Evolutionary conservation across 2,113 vertebrate species (phyloP), one percentile per base, ranked within the genome.

Genomic region (Seriola dumerili): DNA sequence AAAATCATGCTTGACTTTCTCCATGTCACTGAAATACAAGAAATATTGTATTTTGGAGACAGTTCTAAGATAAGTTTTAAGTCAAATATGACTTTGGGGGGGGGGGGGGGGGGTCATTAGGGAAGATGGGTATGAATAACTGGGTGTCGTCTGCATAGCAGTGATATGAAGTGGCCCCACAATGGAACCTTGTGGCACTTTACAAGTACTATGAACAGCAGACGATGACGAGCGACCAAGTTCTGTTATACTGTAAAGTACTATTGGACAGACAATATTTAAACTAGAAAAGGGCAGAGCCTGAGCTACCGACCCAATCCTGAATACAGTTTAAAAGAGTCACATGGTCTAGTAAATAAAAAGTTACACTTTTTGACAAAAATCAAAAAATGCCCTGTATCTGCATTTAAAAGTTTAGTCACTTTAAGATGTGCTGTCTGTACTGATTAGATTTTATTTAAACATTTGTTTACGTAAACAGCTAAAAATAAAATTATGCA

Each of bases 1-100:
- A 44, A 78, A 72, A 65, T 8, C 32, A 36, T 36, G 55, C 72
- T 54, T 25, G 62, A 67, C 82, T 38, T 75, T 68, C 12, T 70
- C 48, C 0, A 2, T 64, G 48, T 64, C 32, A 13, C 9, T 29
- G 17, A 57, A 58, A 50, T 46, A 76, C n/a, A 58, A 42, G 68
- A 48, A 59, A 32, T 1, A 8, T 13, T 70, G 32, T 50, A 29
- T 36, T 71, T 54, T 46, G 4, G n/a, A 64, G 65, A 46, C 5
- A 34, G 46, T 11, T 71, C 42, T 7, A 64, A 58, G 29, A 32
- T 44, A 46, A 23, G 11, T 5, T 3, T 50, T 23, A 40, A 38
- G 14, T 70, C 10, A 59, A 67, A 16, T 4, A 23, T 34, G 36
- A 66, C 9, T 62, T 62, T 17, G 55, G 8, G 2, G 14, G 36